Evolutionary conservation across 2,888 invertebrate genomes (phyloP).

Genomic region (Cordilura impudica): DNA sequence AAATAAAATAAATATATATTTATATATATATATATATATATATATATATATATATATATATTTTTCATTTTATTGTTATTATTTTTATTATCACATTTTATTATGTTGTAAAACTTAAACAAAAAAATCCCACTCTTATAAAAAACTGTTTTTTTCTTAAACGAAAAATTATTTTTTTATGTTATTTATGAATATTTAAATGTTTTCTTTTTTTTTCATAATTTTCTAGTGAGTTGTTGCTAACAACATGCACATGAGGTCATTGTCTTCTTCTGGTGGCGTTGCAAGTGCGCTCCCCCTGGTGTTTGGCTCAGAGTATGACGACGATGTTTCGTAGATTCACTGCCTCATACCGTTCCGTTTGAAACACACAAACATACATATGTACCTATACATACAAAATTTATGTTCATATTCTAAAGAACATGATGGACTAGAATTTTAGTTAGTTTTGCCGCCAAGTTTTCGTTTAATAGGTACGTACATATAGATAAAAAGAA

Average conservation of each 20-base stretch:
- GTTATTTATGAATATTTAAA: neutral
- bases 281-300: conserved; percentile 36
- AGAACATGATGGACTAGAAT: neutral
- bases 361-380: too few species aligned
- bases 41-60: neutral
- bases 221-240: conserved; percentile 36
- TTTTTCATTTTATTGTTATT: neutral
- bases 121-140: conserved; percentile 18
- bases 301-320: neutral
- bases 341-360: too few species aligned
- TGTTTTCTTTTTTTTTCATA: conserved; percentile 22
- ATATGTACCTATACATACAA: too few species aligned
- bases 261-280: conserved; percentile 49
- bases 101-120: neutral
- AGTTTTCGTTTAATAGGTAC: too few species aligned
- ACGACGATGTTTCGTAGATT: neutral
- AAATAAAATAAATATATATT: neutral
- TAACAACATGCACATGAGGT: conserved; percentile 41
- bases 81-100: conserved; percentile 20
- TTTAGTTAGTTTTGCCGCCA: too few species aligned
- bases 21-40: neutral
- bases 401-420: neutral
- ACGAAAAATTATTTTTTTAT: neutral
- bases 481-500: too few species aligned
- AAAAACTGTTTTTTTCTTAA: conserved; percentile 11